These are phyloP conservation scores for Neopelma chrysocephalum DNA, from an alignment of 2,797 vertebrate genomes.

Conservation along the genomic window DNA sequence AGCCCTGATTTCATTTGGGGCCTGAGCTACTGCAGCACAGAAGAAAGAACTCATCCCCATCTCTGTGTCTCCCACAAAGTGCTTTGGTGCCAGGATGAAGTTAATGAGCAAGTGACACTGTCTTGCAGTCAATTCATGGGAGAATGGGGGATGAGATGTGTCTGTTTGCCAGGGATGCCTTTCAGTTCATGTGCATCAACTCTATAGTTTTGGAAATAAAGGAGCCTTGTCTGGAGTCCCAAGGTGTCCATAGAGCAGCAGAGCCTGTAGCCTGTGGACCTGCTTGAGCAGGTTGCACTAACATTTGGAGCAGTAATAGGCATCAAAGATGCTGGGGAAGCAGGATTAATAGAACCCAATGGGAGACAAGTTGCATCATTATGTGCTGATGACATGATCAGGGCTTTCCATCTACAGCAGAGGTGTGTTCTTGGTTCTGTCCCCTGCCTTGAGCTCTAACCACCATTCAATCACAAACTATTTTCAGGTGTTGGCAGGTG, in stretches of 20 bases:
- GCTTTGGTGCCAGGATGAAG: neutral
- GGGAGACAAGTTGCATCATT: neutral
- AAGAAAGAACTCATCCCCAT: neutral
- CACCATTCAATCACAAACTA: neutral
- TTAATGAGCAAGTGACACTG: neutral
- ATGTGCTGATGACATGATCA: neutral
- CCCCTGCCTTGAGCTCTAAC: neutral
- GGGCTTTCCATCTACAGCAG: neutral
- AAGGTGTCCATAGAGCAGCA: neutral
- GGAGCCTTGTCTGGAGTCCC: neutral
- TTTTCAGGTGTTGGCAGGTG: neutral
- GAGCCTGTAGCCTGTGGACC: neutral
- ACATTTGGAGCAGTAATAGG: neutral
- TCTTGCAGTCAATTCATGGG: neutral
- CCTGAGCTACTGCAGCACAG: neutral
- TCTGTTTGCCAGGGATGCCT: neutral
- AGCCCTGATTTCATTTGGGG: slow-evolving; percentile 14
- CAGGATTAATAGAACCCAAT: slow-evolving; percentile 26
- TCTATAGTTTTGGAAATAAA: neutral
- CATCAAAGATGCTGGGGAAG: neutral
- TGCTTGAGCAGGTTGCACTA: neutral
- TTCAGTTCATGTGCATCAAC: neutral
- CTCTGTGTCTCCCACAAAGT: neutral
- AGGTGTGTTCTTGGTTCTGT: neutral
- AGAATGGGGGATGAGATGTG: neutral